These are phyloP conservation scores for Drosophila fulvimacula DNA, from an alignment of 2,888 invertebrate species.

Conservation along the genomic window DNA sequence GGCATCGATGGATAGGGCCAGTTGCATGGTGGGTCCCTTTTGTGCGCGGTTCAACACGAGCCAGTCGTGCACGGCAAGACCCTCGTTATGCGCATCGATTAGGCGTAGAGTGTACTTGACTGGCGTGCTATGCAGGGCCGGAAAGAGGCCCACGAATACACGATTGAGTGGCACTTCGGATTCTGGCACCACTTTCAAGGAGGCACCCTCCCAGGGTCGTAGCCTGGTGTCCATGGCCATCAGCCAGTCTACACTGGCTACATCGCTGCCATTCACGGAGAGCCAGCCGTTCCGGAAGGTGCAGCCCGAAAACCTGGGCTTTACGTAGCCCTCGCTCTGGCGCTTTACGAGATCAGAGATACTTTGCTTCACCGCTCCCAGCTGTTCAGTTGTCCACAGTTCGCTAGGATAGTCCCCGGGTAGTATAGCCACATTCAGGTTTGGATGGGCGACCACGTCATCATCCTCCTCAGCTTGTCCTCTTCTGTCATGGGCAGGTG, in stretches of 20 bases:
- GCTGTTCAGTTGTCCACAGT: constrained; percentile 25
- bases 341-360: constrained; percentile 27
- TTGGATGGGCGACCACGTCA: not conserved
- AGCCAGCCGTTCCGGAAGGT: constrained; percentile 33
- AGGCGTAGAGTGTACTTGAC: constrained; percentile 28
- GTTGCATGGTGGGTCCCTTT: constrained; percentile 28
- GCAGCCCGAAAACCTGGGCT: constrained; percentile 24
- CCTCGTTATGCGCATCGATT: constrained; percentile 26
- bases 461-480: not conserved
- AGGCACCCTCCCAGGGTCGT: constrained; percentile 37
- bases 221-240: constrained; percentile 34
- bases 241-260: constrained; percentile 33
- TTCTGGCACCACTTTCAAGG: constrained; percentile 30
- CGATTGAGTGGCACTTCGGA: constrained; percentile 23
- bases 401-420: constrained; percentile 39
- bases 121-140: constrained; percentile 15
- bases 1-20: constrained; percentile 28
- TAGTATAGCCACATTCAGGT: constrained; percentile 27
- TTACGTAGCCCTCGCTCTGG: constrained; percentile 4
- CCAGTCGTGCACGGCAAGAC: constrained; percentile 30
- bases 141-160: constrained; percentile 33
- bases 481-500: not conserved
- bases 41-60: constrained; percentile 17
- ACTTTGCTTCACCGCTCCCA: constrained; percentile 34
- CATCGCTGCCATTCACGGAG: constrained; percentile 20